phyloP scores from a whole-genome alignment of 2,888 invertebrate species.

The Epinotia bilunana region DNA sequence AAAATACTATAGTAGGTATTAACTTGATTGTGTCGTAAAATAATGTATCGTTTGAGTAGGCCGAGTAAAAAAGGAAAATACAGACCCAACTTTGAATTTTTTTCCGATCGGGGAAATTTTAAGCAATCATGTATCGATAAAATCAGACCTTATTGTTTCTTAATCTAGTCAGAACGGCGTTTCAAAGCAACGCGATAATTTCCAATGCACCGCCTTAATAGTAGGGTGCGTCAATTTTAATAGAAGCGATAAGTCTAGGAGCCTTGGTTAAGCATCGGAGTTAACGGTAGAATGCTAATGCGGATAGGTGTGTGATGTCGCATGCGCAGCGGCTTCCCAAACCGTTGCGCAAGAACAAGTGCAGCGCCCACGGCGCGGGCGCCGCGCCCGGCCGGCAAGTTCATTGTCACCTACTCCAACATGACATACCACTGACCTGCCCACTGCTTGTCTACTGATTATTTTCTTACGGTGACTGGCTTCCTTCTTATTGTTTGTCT shows the following conservation, averaged over 20 bases:
- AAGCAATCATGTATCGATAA: too few relatives aligned
- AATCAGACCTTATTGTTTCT: too few relatives aligned
- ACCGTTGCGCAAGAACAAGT: conserved; percentile 76
- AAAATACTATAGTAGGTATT: too few relatives aligned
- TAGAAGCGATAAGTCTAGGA: conserved; percentile 62
- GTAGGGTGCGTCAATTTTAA: conserved; percentile 47
- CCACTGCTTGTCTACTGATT: conserved; percentile 42
- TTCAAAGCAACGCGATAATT: too few relatives aligned
- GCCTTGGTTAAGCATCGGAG: conserved; percentile 65
- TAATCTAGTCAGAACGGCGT: too few relatives aligned
- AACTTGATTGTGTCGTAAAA: too few relatives aligned
- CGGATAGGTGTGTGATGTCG: conserved; percentile 64
- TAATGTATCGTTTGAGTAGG: too few relatives aligned
- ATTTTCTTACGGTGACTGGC: conserved; percentile 9
- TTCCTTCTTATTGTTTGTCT: conserved; percentile 10
- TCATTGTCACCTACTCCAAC: conserved; percentile 72
- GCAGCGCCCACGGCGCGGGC: conserved; percentile 55
- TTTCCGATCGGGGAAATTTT: too few relatives aligned
- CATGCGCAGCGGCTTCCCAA: conserved; percentile 66
- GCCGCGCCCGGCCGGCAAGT: conserved; percentile 67
- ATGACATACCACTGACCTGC: conserved; percentile 49
- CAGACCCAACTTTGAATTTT: too few relatives aligned
- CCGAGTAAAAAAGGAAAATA: too few relatives aligned
- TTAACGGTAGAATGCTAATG: conserved; percentile 83
- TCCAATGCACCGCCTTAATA: too few relatives aligned